Conservation (phyloP, 2,888 invertebrate species). For the Argynnis bischoffii region DNA sequence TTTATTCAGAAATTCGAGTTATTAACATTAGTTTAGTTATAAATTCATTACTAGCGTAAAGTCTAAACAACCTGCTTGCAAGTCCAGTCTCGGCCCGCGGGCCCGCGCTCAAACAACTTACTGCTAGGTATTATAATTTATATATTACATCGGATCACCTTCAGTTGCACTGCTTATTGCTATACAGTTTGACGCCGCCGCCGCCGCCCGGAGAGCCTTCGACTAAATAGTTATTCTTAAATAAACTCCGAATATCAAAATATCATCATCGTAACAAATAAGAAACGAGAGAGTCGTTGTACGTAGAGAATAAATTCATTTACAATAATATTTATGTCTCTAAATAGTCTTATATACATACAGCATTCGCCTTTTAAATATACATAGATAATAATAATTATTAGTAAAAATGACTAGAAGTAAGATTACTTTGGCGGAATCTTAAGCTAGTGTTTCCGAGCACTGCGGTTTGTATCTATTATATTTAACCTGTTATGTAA, state of each 20-base stretch:
- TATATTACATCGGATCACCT: conserved; percentile 55
- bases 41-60: conserved; percentile 72
- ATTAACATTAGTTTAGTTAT: conserved; percentile 67
- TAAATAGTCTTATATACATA: conserved; percentile 48
- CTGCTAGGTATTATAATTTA: conserved; percentile 41
- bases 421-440: conserved; percentile 46
- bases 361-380: conserved; percentile 33
- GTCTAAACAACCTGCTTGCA: conserved; percentile 71
- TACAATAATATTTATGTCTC: conserved; percentile 50
- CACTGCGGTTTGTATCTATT: conserved; percentile 49
- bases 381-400: conserved; percentile 30
- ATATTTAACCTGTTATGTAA: conserved; percentile 67
- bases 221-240: conserved; percentile 44
- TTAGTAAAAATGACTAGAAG: conserved; percentile 49
- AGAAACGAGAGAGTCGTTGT: conserved; percentile 66
- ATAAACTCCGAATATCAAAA: conserved; percentile 72
- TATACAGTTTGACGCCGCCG: conserved; percentile 48
- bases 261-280: conserved; percentile 61
- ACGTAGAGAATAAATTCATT: conserved; percentile 49
- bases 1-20: conserved; percentile 74
- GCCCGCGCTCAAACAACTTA: conserved; percentile 35
- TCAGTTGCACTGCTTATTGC: conserved; percentile 69
- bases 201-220: conserved; percentile 41
- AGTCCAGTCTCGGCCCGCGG: conserved; percentile 56
- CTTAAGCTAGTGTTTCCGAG: conserved; percentile 45